Percentiles rank a stretch among this genome's conserved stretches.
These are phyloP conservation scores for Peromyscus maniculatus DNA, from an alignment of 2,113 vertebrate genomes.

Conservation along the genomic window DNA sequence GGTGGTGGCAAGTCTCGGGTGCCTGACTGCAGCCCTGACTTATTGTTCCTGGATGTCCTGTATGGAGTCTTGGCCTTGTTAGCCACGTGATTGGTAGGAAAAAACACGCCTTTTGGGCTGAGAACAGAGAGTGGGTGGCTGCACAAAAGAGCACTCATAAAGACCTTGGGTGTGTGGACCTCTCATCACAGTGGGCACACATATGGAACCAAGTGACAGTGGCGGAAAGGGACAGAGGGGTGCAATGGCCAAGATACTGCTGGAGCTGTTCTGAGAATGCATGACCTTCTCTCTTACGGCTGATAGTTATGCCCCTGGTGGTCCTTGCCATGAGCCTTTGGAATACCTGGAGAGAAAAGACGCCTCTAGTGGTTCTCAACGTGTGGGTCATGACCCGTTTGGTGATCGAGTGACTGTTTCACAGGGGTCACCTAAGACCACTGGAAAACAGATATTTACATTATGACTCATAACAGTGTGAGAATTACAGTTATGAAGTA, in stretches of 20 bases:
- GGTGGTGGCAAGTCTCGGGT: not conserved
- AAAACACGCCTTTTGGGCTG: not conserved
- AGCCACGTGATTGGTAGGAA: not conserved
- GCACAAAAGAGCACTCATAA: not conserved
- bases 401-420: not conserved
- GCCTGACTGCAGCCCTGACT: not conserved
- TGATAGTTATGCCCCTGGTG: not conserved
- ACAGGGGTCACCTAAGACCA: not conserved
- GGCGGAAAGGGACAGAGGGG: slow-evolving; percentile 17
- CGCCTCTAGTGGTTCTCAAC: not conserved
- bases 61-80: not conserved
- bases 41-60: not conserved
- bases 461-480: not conserved
- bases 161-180: not conserved
- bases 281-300: not conserved
- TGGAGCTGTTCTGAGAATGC: not conserved
- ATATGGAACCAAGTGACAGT: not conserved
- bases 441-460: not conserved
- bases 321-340: not conserved
- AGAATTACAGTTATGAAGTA: not conserved
- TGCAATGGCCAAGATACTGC: not conserved
- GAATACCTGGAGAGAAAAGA: not conserved
- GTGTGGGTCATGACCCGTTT: not conserved
- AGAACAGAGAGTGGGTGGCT: not conserved
- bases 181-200: not conserved